These are phyloP conservation scores for Nemurella pictetii DNA, from an alignment of 2,888 invertebrate genomes.

Conservation along the genomic window DNA sequence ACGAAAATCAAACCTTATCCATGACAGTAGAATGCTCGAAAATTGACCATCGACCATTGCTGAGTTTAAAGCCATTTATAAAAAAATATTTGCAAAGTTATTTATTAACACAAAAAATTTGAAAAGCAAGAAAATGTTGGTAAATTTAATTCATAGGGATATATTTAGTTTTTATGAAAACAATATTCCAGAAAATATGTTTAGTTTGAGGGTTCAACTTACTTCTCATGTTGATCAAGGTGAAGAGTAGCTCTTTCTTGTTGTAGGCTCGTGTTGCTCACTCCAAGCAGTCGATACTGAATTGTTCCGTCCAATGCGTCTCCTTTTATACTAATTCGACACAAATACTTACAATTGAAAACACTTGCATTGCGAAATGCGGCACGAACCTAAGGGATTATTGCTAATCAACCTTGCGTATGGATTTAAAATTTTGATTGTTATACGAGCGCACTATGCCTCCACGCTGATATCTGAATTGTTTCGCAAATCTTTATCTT, in stretches of 20 bases:
- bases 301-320: background rate
- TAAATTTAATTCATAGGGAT: too few relatives aligned
- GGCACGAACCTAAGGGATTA: background rate
- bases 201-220: background rate
- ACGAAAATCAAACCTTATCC: too few relatives aligned
- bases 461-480: background rate
- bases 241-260: background rate
- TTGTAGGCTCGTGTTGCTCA: background rate
- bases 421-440: background rate
- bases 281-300: background rate
- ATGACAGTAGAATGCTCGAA: too few relatives aligned
- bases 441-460: background rate
- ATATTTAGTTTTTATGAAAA: too few relatives aligned
- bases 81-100: too few relatives aligned
- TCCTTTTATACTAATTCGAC: background rate
- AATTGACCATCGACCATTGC: too few relatives aligned
- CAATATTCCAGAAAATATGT: too few relatives aligned
- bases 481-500: background rate
- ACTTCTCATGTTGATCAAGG: background rate
- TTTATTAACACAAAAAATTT: too few relatives aligned
- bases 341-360: too few relatives aligned
- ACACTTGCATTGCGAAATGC: background rate
- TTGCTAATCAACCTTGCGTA: background rate
- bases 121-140: too few relatives aligned
- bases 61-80: too few relatives aligned